phyloP scores from a whole-genome alignment of 2,888 invertebrate species.

The Corbicula japonica region DNA sequence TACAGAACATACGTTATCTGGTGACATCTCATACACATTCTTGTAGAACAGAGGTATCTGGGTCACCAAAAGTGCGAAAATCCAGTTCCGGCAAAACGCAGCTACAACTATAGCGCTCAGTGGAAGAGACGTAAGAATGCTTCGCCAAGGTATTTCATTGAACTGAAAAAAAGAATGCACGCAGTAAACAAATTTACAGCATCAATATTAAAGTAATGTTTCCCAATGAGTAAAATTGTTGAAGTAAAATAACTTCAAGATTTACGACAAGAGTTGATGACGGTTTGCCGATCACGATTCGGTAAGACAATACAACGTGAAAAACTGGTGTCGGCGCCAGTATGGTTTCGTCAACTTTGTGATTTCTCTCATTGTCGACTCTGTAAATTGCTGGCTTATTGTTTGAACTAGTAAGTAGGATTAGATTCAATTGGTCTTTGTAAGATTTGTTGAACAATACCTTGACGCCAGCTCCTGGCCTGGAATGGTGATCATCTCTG shows the following conservation, averaged over 20 bases:
- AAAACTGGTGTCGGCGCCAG: too few species aligned
- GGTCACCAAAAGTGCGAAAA: constrained; percentile 74
- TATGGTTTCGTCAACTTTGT: too few species aligned
- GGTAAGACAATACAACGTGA: too few species aligned
- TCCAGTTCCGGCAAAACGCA: constrained; percentile 77
- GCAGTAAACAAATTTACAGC: neutral
- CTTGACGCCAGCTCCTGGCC: neutral
- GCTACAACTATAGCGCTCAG: constrained; percentile 75
- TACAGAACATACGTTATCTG: constrained; percentile 68
- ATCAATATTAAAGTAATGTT: neutral
- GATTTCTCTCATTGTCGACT: too few species aligned
- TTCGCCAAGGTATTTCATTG: constrained; percentile 69
- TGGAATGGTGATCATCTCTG: constrained; percentile 11
- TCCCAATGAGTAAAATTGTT: too few species aligned
- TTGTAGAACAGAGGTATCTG: constrained; percentile 75
- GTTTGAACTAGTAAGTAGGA: too few species aligned
- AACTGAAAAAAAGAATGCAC: constrained; percentile 41
- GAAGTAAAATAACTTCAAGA: too few species aligned
- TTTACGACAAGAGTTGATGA: too few species aligned
- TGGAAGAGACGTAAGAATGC: constrained; percentile 74
- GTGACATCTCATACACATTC: constrained; percentile 66
- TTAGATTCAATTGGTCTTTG: too few species aligned
- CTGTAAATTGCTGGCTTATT: too few species aligned
- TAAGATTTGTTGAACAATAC: too few species aligned
- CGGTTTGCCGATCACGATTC: too few species aligned